Percentiles rank a stretch among this genome's conserved stretches.
Conservation (phyloP, 2,797 vertebrate species). For the Balearica regulorum region DNA sequence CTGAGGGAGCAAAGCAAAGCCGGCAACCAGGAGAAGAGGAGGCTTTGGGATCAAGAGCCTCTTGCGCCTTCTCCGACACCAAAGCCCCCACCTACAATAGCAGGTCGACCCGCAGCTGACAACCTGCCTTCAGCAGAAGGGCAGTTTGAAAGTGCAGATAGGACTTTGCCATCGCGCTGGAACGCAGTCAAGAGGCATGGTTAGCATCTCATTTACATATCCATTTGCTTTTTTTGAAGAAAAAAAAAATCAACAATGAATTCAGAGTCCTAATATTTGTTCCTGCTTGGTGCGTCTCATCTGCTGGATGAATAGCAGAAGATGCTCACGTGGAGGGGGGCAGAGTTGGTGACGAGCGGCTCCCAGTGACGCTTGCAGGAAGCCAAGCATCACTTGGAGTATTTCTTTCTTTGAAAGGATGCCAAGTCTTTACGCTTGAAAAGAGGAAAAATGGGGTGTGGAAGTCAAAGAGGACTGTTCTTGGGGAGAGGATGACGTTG, state of each 20-base stretch:
- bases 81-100: not conserved
- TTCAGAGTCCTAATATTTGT: not conserved
- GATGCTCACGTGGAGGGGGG: not conserved
- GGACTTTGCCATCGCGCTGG: not conserved
- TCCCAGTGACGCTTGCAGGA: not conserved
- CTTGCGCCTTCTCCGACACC: not conserved
- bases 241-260: not conserved
- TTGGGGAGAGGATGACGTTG: rapidly evolving
- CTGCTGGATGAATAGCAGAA: not conserved
- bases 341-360: not conserved
- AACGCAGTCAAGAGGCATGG: not conserved
- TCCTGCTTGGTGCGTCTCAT: not conserved
- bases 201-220: not conserved
- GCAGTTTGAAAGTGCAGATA: not conserved
- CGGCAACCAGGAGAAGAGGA: not conserved
- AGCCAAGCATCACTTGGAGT: rapidly evolving
- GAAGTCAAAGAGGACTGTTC: not conserved
- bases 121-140: not conserved
- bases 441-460: not conserved
- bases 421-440: not conserved
- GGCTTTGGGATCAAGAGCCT: not conserved
- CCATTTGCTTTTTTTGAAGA: not conserved
- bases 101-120: not conserved
- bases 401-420: not conserved
- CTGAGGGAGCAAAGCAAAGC: not conserved